Evolutionary conservation across 2,888 invertebrate genomes (phyloP), one percentile per base, ranked within the genome.

Genomic region (Archips xylosteana): DNA sequence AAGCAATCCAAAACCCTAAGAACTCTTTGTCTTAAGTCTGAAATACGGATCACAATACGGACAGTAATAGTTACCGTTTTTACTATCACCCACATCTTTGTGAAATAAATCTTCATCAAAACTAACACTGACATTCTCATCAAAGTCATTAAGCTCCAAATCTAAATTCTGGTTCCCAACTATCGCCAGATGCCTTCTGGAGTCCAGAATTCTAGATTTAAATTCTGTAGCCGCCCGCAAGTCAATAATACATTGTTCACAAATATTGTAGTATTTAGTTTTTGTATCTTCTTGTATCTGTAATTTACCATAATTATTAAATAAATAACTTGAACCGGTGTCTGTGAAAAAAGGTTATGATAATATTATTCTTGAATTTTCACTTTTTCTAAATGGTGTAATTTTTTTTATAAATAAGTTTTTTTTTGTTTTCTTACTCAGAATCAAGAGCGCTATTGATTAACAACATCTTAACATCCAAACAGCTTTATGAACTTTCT

Each of bases 81-180:
- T 60, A 36, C 51, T 65, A 13, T 45, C 23, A 34, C 13, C 36
- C 0, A n/a, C n/a, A 51, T 12, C 12, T 3, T 5, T 1, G 3
- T 45, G 23, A 10, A 42, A 8, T 4, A 45, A 39, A 2, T 62
- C 57, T 32, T 64, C 63, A 51, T 70, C 51, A 42, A 73, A 73
- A 15, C 64, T 45, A 3, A 74, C 73, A 61, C 69, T 61, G 12
- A 61, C 51, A 13, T 42, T 54, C 13, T 74, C 70, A 70, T 74
- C 69, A 64, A 73, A 69, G 10, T 69, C 69, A 64, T 73, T 51
- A 13, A 12, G 51, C 2, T 51, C 12, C 8, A 51, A 36, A 66
- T 62, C 51, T 32, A 36, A 49, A 67, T 72, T 62, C 10, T 51
- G 45, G 32, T 15, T 4, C n/a, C 47, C 47, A 0, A 10, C 3